phyloP scores from a whole-genome alignment of 2,888 invertebrate species.

The Tetheella fluctuosa region DNA sequence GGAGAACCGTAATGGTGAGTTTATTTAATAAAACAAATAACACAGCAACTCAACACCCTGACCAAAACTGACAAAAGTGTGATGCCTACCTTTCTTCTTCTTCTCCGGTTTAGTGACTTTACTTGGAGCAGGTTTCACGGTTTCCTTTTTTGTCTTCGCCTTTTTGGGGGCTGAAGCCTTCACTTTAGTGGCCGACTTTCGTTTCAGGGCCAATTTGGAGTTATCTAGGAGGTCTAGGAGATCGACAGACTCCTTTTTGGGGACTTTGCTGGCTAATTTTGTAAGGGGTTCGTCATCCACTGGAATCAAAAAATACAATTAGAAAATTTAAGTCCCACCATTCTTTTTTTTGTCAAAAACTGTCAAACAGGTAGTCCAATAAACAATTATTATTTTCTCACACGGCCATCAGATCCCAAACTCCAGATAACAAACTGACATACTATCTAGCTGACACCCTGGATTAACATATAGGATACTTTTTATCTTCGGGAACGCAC shows the following conservation, averaged over 20 bases:
- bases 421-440: too few relatives aligned
- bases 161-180: constrained; percentile 63
- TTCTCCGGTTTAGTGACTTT: constrained; percentile 63
- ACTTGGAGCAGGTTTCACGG: constrained; percentile 56
- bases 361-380: too few relatives aligned
- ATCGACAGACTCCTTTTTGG: constrained; percentile 71
- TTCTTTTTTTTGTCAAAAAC: too few relatives aligned
- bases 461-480: too few relatives aligned
- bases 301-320: constrained; percentile 40
- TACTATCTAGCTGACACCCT: too few relatives aligned
- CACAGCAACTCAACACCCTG: constrained; percentile 47
- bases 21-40: too few relatives aligned
- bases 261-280: constrained; percentile 66
- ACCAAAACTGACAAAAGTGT: constrained; percentile 26
- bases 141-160: constrained; percentile 57
- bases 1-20: too few relatives aligned
- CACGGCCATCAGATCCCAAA: too few relatives aligned
- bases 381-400: too few relatives aligned
- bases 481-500: too few relatives aligned
- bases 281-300: constrained; percentile 75
- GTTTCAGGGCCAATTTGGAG: constrained; percentile 59
- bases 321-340: too few relatives aligned
- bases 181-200: constrained; percentile 61
- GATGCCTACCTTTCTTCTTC: constrained; percentile 79
- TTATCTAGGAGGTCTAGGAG: constrained; percentile 63